These are phyloP conservation scores for Dipodomys spectabilis DNA, from an alignment of 2,113 vertebrate species.

Conservation along the genomic window DNA sequence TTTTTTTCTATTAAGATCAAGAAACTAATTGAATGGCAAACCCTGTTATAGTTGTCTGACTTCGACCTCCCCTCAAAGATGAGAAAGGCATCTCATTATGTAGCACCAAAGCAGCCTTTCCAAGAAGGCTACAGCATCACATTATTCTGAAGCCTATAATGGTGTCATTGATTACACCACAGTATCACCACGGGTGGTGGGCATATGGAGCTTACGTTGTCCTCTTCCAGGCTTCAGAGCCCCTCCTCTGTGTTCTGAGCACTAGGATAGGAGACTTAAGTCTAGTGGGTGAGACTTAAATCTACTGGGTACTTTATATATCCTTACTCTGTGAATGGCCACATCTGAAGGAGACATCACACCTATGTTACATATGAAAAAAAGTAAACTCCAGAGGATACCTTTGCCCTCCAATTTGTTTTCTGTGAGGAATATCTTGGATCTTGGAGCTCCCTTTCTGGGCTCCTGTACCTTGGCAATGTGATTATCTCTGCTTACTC, in stretches of 20 bases:
- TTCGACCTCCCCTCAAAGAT: conserved; percentile 31
- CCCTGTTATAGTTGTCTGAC: background rate
- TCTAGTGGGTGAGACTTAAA: background rate
- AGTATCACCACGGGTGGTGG: background rate
- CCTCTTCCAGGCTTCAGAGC: background rate
- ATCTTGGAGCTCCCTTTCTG: background rate
- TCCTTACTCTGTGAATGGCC: background rate
- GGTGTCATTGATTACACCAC: background rate
- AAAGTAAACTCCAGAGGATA: background rate
- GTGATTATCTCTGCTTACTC: background rate
- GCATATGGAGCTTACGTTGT: background rate
- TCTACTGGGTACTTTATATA: background rate
- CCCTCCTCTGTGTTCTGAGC: background rate
- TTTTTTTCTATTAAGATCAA: conserved; percentile 58
- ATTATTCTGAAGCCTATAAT: background rate
- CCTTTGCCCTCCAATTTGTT: background rate
- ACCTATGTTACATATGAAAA: background rate
- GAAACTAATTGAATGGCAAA: conserved; percentile 51
- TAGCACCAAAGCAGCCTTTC: background rate
- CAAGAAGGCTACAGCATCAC: background rate
- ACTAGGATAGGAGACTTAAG: background rate
- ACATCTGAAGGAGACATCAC: background rate
- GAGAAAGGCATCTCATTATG: background rate
- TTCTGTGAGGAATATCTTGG: background rate
- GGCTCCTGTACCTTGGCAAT: background rate